Percentiles rank a stretch among this genome's conserved stretches.
These are phyloP conservation scores for Sisor rabdophorus DNA, from an alignment of 2,113 vertebrate species.

Conservation along the genomic window DNA sequence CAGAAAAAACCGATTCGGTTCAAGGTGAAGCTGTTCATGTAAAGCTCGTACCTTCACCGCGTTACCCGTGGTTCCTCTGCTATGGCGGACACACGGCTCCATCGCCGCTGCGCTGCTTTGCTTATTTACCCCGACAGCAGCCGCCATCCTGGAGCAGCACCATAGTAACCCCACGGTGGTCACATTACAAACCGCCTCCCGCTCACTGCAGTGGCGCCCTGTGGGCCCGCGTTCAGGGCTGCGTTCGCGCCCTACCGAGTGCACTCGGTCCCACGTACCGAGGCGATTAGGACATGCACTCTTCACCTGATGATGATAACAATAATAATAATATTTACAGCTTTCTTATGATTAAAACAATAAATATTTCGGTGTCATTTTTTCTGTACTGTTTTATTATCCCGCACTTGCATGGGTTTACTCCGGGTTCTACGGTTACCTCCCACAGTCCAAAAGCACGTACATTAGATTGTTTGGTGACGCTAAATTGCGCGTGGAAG, in stretches of 20 bases:
- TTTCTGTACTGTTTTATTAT: no score
- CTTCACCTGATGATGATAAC: no score
- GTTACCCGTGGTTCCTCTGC: conserved; percentile 56
- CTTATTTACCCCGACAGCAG: conserved; percentile 79
- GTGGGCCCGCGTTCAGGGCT: no score
- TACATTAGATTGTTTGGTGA: no score
- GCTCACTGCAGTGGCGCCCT: background rate
- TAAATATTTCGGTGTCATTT: no score
- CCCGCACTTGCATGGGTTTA: no score
- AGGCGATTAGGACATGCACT: background rate
- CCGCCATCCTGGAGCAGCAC: conserved; percentile 73
- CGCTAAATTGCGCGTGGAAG: no score
- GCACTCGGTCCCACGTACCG: background rate
- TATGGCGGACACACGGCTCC: conserved; percentile 73
- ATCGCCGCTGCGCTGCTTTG: conserved; percentile 61
- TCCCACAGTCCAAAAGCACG: no score
- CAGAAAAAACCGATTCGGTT: background rate
- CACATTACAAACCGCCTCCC: background rate
- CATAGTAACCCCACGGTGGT: conserved; percentile 16
- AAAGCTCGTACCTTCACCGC: conserved; percentile 80
- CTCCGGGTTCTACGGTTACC: no score
- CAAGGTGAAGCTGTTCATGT: background rate
- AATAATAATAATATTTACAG: background rate
- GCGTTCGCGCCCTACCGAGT: background rate
- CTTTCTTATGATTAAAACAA: no score